Base-by-base conservation (phyloP, 2,113 vertebrate genomes). In the Zosterops japonicus region DNA sequence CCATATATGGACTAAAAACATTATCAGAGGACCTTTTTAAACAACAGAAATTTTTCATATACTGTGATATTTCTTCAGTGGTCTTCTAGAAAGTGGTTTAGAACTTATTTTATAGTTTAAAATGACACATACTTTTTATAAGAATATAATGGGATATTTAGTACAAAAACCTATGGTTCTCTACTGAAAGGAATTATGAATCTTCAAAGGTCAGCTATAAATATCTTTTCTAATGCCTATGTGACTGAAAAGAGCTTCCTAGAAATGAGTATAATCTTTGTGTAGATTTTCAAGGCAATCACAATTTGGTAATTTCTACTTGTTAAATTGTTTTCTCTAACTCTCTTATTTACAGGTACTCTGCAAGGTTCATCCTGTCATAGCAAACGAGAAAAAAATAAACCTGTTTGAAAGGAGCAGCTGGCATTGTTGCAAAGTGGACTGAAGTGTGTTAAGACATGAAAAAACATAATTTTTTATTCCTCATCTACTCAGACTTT, bases 141-240 rank as follows among this genome's bases (percentile, higher is more conserved):
- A 42, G 50, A 74, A 46, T 59, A n/a, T 60, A 76, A 83, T 90
- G 83, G 87, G 95, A 85, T 16, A 92, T 85, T 96, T 93, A 69
- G 49, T 85, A 39, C 49, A 90, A 89, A 97, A 95, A 92, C 87
- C 79, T 94, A 80, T 50, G 72, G 64, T 87, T 96, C 85, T 91
- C 78, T 77, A 84, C 68, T 92, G 65, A 76, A 81, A 83, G 63
- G 49, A 98, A 95, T 97, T 95, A 97, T 71, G 79, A 96, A 75
- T 96, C 94, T 97, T 95, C 87, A 97, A 98, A 98, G 96, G 96
- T 97, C 97, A 98, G 69, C 80, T 97, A 96, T 97, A 97, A 97
- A 96, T 98, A 98, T 88, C 60, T 95, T 95, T 80, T 94, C 87
- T 95, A 95, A 96, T 95, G 94, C 81, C 70, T 96, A 70, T 83